Conservation (phyloP, 2,888 invertebrate genomes). For the Abrostola triplasia region DNA sequence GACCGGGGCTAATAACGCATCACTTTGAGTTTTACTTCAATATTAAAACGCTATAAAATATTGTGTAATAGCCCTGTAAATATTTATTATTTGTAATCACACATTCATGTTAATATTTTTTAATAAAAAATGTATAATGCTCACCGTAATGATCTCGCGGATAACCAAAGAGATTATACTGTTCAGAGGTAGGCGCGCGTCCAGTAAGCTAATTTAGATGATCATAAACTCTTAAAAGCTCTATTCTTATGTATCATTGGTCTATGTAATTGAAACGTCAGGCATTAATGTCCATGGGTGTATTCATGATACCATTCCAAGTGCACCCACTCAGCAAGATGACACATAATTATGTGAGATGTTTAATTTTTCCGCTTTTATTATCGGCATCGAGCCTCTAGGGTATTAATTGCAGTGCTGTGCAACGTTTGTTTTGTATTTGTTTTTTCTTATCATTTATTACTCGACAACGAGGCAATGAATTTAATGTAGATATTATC, state of each 20-base stretch:
- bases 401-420: slow-evolving; percentile 5
- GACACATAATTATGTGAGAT: slow-evolving; percentile 54
- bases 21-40: slow-evolving; percentile 11
- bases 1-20: slow-evolving; percentile 7
- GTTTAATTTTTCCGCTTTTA: slow-evolving; percentile 38
- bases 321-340: slow-evolving; percentile 26
- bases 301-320: slow-evolving; percentile 43
- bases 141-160: slow-evolving; percentile 33
- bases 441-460: slow-evolving; percentile 32
- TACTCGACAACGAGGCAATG: slow-evolving; percentile 15
- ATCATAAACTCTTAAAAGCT: slow-evolving; percentile 56
- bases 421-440: slow-evolving; percentile 17
- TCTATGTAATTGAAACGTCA: slow-evolving; percentile 65
- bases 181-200: slow-evolving; percentile 29
- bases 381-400: slow-evolving; percentile 17
- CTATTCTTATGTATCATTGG: slow-evolving; percentile 27
- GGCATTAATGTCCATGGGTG: slow-evolving; percentile 49
- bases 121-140: slow-evolving; percentile 22
- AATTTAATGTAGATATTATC: slow-evolving; percentile 49
- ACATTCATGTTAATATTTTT: slow-evolving; percentile 31
- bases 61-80: slow-evolving; percentile 35
- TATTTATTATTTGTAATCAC: slow-evolving; percentile 58
- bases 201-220: slow-evolving; percentile 55
- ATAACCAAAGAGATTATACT: slow-evolving; percentile 52
- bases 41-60: slow-evolving; percentile 15